phyloP scores from a whole-genome alignment of 2,888 invertebrate genomes.

The Drosophila acutilabella region DNA sequence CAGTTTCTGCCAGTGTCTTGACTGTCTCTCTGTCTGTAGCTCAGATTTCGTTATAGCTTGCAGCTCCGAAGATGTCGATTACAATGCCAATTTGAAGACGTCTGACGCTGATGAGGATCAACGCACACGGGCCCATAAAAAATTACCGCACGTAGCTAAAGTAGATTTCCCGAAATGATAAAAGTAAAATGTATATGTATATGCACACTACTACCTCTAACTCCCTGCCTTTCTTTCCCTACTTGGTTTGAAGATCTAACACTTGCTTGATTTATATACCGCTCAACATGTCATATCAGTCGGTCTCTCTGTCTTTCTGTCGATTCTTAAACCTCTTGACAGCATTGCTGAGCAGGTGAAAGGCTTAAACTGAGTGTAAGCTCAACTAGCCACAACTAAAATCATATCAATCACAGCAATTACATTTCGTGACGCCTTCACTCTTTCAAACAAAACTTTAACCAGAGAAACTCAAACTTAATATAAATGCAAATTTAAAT shows the following conservation, averaged over 20 bases:
- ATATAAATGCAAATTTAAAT: constrained; percentile 76
- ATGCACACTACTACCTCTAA: not conserved
- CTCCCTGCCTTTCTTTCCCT: not conserved
- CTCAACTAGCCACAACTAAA: constrained; percentile 13
- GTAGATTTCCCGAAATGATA: constrained; percentile 72
- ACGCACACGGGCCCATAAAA: constrained; percentile 55
- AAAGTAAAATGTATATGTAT: constrained; percentile 18
- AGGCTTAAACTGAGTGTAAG: constrained; percentile 21
- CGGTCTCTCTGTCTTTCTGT: not conserved
- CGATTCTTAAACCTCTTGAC: constrained; percentile 4
- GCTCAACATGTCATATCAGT: constrained; percentile 26
- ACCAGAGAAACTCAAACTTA: constrained; percentile 65
- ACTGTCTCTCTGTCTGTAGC: constrained; percentile 21
- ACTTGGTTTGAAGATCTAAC: constrained; percentile 15
- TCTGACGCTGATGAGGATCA: constrained; percentile 73
- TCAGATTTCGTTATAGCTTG: constrained; percentile 62
- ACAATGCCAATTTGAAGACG: constrained; percentile 75
- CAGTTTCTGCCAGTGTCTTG: constrained; percentile 19
- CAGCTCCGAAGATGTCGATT: constrained; percentile 66
- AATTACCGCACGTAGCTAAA: constrained; percentile 65
- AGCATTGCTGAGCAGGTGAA: constrained; percentile 37
- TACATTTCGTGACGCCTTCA: constrained; percentile 46
- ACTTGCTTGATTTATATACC: constrained; percentile 22
- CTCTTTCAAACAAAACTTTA: constrained; percentile 27
- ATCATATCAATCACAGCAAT: constrained; percentile 71